These are phyloP conservation scores for Cromileptes altivelis DNA, from an alignment of 2,113 vertebrate genomes.

Conservation along the genomic window DNA sequence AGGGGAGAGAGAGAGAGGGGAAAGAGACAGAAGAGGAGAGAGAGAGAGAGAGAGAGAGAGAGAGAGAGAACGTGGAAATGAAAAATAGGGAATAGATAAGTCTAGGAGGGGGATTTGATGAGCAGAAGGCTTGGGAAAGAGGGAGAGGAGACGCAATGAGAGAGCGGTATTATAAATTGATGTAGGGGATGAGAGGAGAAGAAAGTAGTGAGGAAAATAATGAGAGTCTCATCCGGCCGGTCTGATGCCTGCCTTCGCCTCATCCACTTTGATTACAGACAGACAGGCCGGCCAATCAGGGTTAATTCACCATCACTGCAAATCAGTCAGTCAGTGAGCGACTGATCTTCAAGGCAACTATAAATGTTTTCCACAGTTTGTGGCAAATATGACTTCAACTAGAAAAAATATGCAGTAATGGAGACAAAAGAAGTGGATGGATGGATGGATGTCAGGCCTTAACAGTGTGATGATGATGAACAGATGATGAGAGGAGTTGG, in stretches of 20 bases:
- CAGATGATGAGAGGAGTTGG: slow-evolving; percentile 1
- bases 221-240: slow-evolving; percentile 48
- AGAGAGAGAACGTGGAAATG: slow-evolving; percentile 70
- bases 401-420: background rate
- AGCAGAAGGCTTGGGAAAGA: slow-evolving; percentile 71
- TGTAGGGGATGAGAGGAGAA: slow-evolving; percentile 63
- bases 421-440: background rate
- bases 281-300: slow-evolving; percentile 61
- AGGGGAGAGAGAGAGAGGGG: slow-evolving; percentile 51
- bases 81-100: slow-evolving; percentile 72
- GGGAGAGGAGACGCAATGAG: slow-evolving; percentile 61
- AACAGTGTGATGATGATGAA: background rate
- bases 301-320: slow-evolving; percentile 56
- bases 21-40: slow-evolving; percentile 18
- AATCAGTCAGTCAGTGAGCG: slow-evolving; percentile 30
- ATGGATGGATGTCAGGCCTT: slow-evolving; percentile 16
- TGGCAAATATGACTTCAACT: slow-evolving; percentile 6
- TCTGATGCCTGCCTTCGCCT: slow-evolving; percentile 36
- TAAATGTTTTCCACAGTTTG: slow-evolving; percentile 35
- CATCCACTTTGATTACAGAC: slow-evolving; percentile 61
- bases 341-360: slow-evolving; percentile 36
- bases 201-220: slow-evolving; percentile 61
- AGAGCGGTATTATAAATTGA: slow-evolving; percentile 62
- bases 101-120: slow-evolving; percentile 72
- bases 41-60: slow-evolving; percentile 45